These are phyloP conservation scores for Drosophila multiciliata DNA, from an alignment of 2,888 invertebrate species.

Conservation along the genomic window DNA sequence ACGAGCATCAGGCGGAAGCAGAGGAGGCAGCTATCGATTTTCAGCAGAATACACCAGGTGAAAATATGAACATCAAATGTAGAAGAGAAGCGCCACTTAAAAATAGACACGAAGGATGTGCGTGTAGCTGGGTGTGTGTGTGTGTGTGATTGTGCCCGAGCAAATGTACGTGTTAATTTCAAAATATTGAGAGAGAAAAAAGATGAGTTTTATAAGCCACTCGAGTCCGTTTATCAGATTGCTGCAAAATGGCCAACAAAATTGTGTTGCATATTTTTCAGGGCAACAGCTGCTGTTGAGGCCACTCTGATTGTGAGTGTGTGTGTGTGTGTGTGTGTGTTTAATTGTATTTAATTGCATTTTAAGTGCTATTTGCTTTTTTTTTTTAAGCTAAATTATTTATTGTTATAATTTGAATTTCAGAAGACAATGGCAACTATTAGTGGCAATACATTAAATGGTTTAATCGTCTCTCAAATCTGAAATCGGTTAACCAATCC, in stretches of 20 bases:
- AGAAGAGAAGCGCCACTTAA: conserved; percentile 21
- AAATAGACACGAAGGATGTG: conserved; percentile 41
- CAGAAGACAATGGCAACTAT: neutral
- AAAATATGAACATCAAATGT: conserved; percentile 49
- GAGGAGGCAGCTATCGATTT: conserved; percentile 63
- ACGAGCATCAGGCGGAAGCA: conserved; percentile 51
- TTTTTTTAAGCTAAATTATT: conserved; percentile 60
- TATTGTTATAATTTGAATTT: conserved; percentile 8
- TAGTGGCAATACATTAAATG: neutral
- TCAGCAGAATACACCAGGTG: conserved; percentile 52
- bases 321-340: conserved; percentile 2
- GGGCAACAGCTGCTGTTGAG: conserved; percentile 12
- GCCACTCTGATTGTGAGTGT: neutral
- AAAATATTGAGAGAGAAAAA: conserved; percentile 69
- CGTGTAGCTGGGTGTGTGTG: neutral
- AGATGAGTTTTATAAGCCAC: conserved; percentile 28
- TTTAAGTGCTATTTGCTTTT: conserved; percentile 49
- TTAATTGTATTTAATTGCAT: conserved; percentile 60
- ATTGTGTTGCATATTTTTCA: conserved; percentile 42
- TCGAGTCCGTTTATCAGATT: conserved; percentile 44
- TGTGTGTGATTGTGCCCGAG: conserved; percentile 2
- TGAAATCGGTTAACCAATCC: neutral
- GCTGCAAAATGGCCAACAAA: conserved; percentile 25
- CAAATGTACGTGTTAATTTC: conserved; percentile 59
- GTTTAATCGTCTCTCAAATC: neutral